Evolutionary conservation across 2,113 vertebrate species (phyloP).

Genomic region (Paracanthobrama guichenoti): DNA sequence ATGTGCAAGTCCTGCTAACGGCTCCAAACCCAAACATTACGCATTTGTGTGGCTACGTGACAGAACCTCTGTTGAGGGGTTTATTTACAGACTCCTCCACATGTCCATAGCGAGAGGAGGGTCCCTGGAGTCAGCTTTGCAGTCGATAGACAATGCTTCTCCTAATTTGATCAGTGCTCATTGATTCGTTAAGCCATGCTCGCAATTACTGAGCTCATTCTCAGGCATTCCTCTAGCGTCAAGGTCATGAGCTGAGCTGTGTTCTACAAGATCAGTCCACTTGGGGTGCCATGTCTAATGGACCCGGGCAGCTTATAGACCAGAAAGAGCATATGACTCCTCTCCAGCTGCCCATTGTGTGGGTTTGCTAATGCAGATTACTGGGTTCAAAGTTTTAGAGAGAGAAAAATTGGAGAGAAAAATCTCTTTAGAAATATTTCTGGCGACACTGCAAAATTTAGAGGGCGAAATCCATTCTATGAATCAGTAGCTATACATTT

Average conservation of each 20-base stretch:
- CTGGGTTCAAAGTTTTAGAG: background rate
- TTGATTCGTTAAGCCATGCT: constrained; percentile 53
- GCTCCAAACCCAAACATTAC: constrained; percentile 6
- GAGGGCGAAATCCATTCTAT: too few relatives aligned
- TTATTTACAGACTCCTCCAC: background rate
- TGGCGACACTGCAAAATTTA: too few relatives aligned
- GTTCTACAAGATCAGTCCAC: constrained; percentile 21
- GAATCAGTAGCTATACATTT: too few relatives aligned
- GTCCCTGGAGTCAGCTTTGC: constrained; percentile 3
- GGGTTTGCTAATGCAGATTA: constrained; percentile 5
- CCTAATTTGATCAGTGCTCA: constrained; percentile 58
- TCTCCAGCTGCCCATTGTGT: background rate
- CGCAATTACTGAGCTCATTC: constrained; percentile 52
- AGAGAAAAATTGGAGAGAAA: background rate
- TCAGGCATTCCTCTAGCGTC: constrained; percentile 52
- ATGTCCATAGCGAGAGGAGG: background rate
- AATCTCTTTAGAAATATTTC: too few relatives aligned
- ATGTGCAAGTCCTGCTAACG: background rate
- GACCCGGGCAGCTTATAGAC: background rate
- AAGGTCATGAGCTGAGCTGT: constrained; percentile 43
- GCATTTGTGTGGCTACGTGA: background rate
- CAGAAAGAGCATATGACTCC: constrained; percentile 27
- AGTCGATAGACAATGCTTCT: constrained; percentile 38
- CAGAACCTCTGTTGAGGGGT: background rate
- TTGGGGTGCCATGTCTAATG: constrained; percentile 27